Evolutionary conservation across 2,113 vertebrate genomes (phyloP).

Genomic region (Merops nubicus): DNA sequence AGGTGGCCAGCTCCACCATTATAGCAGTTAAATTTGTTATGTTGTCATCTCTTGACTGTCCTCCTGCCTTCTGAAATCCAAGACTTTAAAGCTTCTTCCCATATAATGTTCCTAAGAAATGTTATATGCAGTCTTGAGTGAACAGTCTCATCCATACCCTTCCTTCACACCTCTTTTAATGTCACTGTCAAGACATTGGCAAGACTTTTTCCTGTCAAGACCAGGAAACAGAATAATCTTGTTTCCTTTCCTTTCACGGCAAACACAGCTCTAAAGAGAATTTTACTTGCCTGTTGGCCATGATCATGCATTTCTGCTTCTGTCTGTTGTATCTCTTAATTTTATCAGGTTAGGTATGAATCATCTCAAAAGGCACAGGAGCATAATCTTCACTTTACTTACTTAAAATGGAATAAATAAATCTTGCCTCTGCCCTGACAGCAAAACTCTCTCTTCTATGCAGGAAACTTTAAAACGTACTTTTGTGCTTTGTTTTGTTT

Average conservation of each 20-base stretch:
- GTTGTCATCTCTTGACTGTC: neutral
- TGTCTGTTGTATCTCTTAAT: neutral
- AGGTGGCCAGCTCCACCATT: neutral
- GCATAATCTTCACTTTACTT: neutral
- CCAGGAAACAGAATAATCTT: neutral
- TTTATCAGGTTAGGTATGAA: neutral
- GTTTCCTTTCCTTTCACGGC: neutral
- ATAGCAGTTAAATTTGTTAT: neutral
- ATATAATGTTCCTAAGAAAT: neutral
- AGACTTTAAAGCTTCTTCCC: neutral
- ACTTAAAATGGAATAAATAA: neutral
- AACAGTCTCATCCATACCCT: neutral
- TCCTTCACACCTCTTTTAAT: neutral
- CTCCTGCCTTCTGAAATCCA: neutral
- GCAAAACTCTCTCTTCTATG: neutral
- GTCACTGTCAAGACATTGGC: too few species aligned
- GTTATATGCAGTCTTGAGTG: neutral
- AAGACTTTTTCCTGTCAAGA: neutral
- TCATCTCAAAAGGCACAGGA: neutral
- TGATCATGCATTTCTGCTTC: neutral
- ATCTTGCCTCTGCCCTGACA: neutral
- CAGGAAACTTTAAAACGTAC: neutral
- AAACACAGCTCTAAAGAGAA: neutral
- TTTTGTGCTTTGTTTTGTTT: neutral
- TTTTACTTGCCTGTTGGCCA: neutral